These are phyloP conservation scores for Panthera leo DNA, from an alignment of 2,113 vertebrate genomes.

Conservation along the genomic window DNA sequence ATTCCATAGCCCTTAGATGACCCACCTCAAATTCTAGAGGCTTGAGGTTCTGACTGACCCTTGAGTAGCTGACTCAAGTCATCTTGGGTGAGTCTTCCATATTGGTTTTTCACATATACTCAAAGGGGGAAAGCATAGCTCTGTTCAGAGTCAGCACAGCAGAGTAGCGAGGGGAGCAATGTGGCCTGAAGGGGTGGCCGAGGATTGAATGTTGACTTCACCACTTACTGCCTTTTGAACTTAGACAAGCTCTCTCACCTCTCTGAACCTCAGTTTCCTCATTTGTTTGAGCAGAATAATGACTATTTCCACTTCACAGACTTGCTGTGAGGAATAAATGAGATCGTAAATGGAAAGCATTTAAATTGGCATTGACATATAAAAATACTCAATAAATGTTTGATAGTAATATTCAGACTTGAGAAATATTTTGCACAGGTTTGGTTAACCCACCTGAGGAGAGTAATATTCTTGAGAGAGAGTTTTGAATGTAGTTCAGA, in stretches of 20 bases:
- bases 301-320: not conserved
- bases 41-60: too few species aligned
- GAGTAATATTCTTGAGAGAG: constrained; percentile 54
- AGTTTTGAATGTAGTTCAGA: constrained; percentile 77
- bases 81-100: too few species aligned
- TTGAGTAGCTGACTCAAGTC: too few species aligned
- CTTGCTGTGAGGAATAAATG: not conserved
- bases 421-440: constrained; percentile 41
- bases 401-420: not conserved
- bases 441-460: constrained; percentile 63
- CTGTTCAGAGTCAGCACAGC: not conserved
- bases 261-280: not conserved
- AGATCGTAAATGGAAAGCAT: not conserved
- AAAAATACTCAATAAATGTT: constrained; percentile 9
- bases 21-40: not conserved
- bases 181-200: not conserved
- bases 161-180: not conserved
- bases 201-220: not conserved
- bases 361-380: not conserved
- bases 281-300: not conserved
- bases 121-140: not conserved
- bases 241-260: not conserved
- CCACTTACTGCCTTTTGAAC: not conserved
- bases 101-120: not conserved
- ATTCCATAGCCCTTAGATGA: too few species aligned